Evolutionary conservation across 2,888 invertebrate genomes (phyloP), one percentile per base, ranked within the genome.

Genomic region (Drosophila mimetica): DNA sequence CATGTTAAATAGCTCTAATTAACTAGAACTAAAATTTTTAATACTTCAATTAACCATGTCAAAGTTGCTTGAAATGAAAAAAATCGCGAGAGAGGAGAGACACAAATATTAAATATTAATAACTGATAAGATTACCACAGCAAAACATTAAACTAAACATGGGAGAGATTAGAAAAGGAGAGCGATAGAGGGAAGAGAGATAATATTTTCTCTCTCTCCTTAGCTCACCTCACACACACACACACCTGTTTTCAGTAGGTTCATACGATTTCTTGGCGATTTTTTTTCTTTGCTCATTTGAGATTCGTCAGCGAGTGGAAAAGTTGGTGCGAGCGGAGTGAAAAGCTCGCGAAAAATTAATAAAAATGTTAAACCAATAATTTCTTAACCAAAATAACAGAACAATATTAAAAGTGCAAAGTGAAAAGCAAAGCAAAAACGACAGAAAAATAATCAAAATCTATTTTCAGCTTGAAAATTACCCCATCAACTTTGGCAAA

Each of bases 81-180:
- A 37, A 52, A 52, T 30, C 22, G 42, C n/a, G 30, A 65, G 39
- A 36, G 32, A 25, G 13, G 22, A 60, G 36, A 50, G 39, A 51
- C 30, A 44, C 46, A 51, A 14, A 30, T 60, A 69, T 64, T 54
- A 74, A 74, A 58, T 67, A 47, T 67, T 36, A 14, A 25, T n/a
- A 58, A 58, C 58, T 75, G 75, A 81, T 81, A 77, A 86, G 86
- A 79, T 83, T 73, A 59, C 18, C 39, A 18, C n/a, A 44, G 37
- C 66, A 54, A 67, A 67, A 55, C 66, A 64, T 36, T 28, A 50
- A 30, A 22, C 59, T 32, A 69, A 69, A 69, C 58, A 69, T 41
- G 30, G 28, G 14, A 47, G 25, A 30, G 48, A 51, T 47, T 54
- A 52, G 37, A 14, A 28, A 34, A 48, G 20, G 25, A 32, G 25